A percentile compares a stretch with the other conserved stretches of the same genome.
Evolutionary conservation across 2,797 vertebrate species (phyloP).

Genomic region (Labroides dimidiatus): DNA sequence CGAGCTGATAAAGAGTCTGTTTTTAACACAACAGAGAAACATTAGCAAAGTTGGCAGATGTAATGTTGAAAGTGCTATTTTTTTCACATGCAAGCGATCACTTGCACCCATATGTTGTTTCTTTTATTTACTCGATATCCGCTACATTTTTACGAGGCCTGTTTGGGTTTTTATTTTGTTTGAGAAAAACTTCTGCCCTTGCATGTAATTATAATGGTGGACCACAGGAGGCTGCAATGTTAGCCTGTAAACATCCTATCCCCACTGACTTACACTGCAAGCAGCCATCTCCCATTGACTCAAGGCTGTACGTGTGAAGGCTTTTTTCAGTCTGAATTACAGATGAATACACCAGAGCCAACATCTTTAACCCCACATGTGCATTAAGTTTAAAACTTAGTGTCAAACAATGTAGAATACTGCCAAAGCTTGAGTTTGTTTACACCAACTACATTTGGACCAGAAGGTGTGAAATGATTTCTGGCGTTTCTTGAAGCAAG

Average conservation of each 20-base stretch:
- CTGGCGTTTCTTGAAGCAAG: conserved; percentile 15
- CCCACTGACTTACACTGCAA: conserved; percentile 48
- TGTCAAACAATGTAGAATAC: conserved; percentile 25
- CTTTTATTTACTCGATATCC: conserved; percentile 72
- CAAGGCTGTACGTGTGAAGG: conserved; percentile 47
- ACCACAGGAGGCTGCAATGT: conserved; percentile 74
- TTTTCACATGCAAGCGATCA: conserved; percentile 42
- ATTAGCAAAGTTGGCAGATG: conserved; percentile 80
- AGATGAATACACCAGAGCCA: conserved; percentile 33
- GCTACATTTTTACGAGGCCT: conserved; percentile 71
- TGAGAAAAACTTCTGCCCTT: conserved; percentile 76
- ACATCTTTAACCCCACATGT: conserved; percentile 35
- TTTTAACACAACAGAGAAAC: conserved; percentile 69
- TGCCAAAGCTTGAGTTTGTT: conserved; percentile 38
- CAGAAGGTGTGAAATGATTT: conserved; percentile 36
- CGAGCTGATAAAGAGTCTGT: conserved; percentile 74
- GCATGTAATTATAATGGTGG: conserved; percentile 79
- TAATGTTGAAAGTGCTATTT: conserved; percentile 66
- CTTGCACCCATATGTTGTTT: conserved; percentile 46
- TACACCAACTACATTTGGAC: conserved; percentile 33
- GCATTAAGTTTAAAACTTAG: conserved; percentile 43
- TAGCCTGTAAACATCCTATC: conserved; percentile 71
- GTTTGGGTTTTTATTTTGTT: conserved; percentile 81
- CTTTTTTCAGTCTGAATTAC: conserved; percentile 50
- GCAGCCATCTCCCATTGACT: conserved; percentile 50